phyloP scores from a whole-genome alignment of 2,113 vertebrate species.

The Chinchilla lanigera region DNA sequence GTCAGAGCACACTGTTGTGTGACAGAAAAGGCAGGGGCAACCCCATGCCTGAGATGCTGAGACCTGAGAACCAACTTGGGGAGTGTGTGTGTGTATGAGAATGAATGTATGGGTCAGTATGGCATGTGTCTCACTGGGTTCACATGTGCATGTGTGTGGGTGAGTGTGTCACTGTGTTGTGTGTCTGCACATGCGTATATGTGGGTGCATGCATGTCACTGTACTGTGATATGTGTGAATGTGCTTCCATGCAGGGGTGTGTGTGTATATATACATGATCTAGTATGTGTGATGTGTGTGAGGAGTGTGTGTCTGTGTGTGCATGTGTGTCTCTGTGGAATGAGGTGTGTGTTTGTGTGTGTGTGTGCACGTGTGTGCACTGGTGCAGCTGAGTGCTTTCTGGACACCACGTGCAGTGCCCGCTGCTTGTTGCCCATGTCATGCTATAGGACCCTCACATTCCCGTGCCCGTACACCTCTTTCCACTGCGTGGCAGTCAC shows the following conservation, averaged over 20 bases:
- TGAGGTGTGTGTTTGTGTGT: background rate
- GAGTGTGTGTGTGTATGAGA: background rate
- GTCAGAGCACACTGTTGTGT: background rate
- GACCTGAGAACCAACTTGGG: background rate
- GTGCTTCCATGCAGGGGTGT: too few species aligned
- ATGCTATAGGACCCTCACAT: background rate
- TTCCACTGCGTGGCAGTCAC: background rate
- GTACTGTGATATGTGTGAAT: too few species aligned
- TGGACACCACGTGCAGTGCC: background rate
- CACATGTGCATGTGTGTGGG: background rate
- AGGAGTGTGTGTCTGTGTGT: too few species aligned
- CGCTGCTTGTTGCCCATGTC: too few species aligned
- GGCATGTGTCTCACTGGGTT: background rate
- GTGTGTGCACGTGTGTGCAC: background rate
- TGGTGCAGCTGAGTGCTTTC: too few species aligned
- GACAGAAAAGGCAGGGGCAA: background rate
- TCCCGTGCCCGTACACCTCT: background rate
- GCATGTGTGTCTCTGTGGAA: background rate
- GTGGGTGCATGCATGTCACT: too few species aligned
- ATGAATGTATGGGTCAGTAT: background rate
- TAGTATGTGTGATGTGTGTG: background rate
- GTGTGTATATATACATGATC: background rate
- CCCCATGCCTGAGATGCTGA: background rate
- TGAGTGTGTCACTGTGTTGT: background rate
- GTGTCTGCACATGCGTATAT: background rate